A percentile compares a stretch with the other conserved stretches of the same genome.
These are phyloP conservation scores for Zaprionus inermis DNA, from an alignment of 1,140 invertebrate species.

Conservation along the genomic window DNA sequence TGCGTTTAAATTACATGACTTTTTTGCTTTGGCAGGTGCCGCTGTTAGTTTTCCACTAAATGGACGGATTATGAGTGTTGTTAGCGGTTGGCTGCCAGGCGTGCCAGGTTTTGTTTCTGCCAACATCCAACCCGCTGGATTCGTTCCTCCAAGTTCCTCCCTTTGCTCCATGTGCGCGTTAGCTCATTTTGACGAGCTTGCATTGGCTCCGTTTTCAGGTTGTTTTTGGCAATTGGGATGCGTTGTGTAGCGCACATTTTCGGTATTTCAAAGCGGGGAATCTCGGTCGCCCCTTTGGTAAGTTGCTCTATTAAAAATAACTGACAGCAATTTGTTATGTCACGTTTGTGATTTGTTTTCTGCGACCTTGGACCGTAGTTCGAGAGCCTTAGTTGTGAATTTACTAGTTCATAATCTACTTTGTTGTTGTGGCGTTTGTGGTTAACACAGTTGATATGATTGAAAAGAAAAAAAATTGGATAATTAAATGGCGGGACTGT, in stretches of 20 bases:
- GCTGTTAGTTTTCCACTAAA: slow-evolving; percentile 63
- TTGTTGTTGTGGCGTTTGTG: slow-evolving; percentile 25
- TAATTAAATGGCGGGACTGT: too few species aligned
- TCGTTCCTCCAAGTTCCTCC: too few species aligned
- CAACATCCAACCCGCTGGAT: background rate
- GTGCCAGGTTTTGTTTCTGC: slow-evolving; percentile 29
- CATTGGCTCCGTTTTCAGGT: background rate
- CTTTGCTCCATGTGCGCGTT: background rate
- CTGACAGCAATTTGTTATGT: slow-evolving; percentile 58
- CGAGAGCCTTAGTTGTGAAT: background rate
- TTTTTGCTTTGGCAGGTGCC: slow-evolving; percentile 36
- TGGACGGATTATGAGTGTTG: slow-evolving; percentile 79
- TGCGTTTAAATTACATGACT: slow-evolving; percentile 74
- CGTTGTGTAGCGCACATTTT: background rate
- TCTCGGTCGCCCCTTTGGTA: background rate
- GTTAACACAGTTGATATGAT: slow-evolving; percentile 32
- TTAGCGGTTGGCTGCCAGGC: slow-evolving; percentile 69
- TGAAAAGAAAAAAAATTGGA: background rate
- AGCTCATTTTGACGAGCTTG: slow-evolving; percentile 58
- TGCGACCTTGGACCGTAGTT: background rate
- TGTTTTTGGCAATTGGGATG: background rate
- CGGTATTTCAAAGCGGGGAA: background rate
- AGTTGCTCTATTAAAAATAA: slow-evolving; percentile 48
- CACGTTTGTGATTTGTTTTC: slow-evolving; percentile 36
- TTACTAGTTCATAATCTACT: slow-evolving; percentile 17